phyloP scores from a whole-genome alignment of 2,797 vertebrate species.

The Anisognathus igniventris region DNA sequence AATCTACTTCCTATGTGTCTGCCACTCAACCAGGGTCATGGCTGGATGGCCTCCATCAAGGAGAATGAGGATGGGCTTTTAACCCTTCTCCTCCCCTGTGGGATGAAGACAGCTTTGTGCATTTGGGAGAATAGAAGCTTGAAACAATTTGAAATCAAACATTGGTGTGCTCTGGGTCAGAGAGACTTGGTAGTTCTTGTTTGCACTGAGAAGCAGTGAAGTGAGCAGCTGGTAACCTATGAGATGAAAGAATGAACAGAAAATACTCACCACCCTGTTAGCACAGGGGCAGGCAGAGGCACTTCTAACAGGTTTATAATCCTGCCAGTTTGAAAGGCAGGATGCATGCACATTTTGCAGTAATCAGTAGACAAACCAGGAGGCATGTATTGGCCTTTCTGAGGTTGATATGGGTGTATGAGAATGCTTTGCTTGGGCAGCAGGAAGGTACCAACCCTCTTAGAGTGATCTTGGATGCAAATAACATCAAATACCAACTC shows the following conservation, averaged over 20 bases:
- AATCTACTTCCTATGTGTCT: slow-evolving; percentile 65
- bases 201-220: not conserved
- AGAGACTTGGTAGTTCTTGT: not conserved
- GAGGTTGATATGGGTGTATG: not conserved
- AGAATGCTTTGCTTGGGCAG: not conserved
- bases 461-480: not conserved
- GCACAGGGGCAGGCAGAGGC: not conserved
- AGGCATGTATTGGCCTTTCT: not conserved
- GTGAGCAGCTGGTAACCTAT: not conserved
- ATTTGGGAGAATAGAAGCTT: not conserved
- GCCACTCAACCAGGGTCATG: slow-evolving; percentile 67
- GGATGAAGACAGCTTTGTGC: not conserved
- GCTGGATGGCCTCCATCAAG: slow-evolving; percentile 48
- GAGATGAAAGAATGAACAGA: not conserved
- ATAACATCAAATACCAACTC: not conserved
- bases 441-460: not conserved
- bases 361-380: not conserved
- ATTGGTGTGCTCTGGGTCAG: not conserved
- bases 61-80: slow-evolving; percentile 33
- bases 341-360: not conserved
- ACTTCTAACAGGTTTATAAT: not conserved
- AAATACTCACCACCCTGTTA: not conserved
- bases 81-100: slow-evolving; percentile 27
- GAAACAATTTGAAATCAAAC: not conserved
- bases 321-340: not conserved